Base-by-base conservation (phyloP, 2,888 invertebrate genomes). In the Plusia festucae region DNA sequence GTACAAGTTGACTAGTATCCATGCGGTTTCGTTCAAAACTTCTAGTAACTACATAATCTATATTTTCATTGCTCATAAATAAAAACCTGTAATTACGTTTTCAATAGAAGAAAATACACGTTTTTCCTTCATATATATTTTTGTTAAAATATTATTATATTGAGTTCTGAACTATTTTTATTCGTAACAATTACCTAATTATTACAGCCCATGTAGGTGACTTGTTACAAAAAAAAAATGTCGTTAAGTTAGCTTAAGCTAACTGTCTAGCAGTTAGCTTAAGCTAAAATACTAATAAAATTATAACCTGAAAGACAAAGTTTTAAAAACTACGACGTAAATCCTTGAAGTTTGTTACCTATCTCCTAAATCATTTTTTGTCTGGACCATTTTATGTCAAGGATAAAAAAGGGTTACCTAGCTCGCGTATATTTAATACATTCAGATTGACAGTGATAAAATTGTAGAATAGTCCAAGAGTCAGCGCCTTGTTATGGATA, bases 371-470 rank as follows among this genome's bases (percentile, higher is more conserved):
- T 18, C 18, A 20, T 13, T 51, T 51, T 58, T 54, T 44, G 20
- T 54, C 24, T 46, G 5, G 49, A 9, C 15, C 15, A 22, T 30
- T 71, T 58, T 64, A 71, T 34, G 27, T n/a, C 27, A 2, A n/a
- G 20, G 58, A 52, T 52, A 52, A 55, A 34, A 13, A 22, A 55
- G 32, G 44, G 20, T 51, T 57, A 40, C n/a, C 53, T 20, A 51
- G 40, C 27, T 16, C 46, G 15, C 20, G 16, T 64, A 64, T 71
- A 58, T 58, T 54, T 51, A 69, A 71, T n/a, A 44, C 40, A 55
- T 44, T 70, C 27, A 70, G 32, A 49, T 53, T 9, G 53, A n/a
- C 20, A 18, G 9, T 55, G 27, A 34, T 58, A 55, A 69, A 58
- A 27, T 58, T 13, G 13, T 34, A 54, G 58, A 9, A 52, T 58